Evolutionary conservation across 2,113 vertebrate species (phyloP).

Genomic region (Sialia sialis): DNA sequence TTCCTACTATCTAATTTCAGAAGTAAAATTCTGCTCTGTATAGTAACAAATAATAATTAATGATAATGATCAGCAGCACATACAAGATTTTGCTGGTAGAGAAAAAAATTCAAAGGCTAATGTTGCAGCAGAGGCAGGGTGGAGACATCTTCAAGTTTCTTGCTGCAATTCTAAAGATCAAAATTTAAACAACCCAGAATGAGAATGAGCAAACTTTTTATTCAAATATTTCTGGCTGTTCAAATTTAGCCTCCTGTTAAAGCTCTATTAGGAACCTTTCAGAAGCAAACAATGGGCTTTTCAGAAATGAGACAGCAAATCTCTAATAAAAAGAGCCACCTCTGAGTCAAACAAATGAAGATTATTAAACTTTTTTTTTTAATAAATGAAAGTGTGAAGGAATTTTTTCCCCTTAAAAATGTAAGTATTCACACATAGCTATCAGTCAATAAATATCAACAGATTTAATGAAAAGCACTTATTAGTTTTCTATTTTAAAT

Average conservation of each 20-base stretch:
- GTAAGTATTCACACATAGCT: neutral
- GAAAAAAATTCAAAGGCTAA: neutral
- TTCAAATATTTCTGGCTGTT: constrained; percentile 17
- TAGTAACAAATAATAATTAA: neutral
- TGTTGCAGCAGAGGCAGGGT: neutral
- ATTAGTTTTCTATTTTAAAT: constrained; percentile 30
- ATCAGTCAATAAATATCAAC: constrained; percentile 18
- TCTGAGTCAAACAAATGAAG: neutral
- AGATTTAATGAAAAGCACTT: neutral
- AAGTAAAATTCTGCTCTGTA: neutral
- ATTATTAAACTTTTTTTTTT: constrained; percentile 11
- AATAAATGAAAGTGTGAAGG: neutral
- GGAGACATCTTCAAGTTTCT: neutral
- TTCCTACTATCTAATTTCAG: neutral
- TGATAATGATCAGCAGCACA: neutral
- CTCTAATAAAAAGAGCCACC: constrained; percentile 18
- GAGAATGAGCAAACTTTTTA: neutral
- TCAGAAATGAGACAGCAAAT: constrained; percentile 36
- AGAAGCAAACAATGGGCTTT: constrained; percentile 46
- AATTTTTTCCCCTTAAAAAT: neutral
- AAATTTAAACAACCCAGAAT: neutral
- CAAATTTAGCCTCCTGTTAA: constrained; percentile 9
- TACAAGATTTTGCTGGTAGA: neutral
- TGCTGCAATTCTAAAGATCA: neutral
- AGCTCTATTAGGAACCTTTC: constrained; percentile 3